Percentiles rank a stretch among this genome's conserved stretches.
Conservation (phyloP, 1,140 invertebrate species). For the Caenorhabditis latens region DNA sequence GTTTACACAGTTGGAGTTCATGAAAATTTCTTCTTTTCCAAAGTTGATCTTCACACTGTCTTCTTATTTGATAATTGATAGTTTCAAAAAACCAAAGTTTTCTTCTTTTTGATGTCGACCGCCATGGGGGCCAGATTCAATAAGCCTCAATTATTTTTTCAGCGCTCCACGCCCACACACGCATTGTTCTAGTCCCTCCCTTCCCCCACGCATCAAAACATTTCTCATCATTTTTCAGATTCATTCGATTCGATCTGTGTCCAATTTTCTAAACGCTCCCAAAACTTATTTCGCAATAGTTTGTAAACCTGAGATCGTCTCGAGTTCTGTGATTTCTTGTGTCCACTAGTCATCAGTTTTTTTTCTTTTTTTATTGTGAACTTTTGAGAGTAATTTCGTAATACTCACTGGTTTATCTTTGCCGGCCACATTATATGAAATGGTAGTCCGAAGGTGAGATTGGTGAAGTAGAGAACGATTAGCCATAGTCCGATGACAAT, state of each 20-base stretch:
- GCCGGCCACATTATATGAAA: conserved; percentile 24
- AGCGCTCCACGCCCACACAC: not conserved
- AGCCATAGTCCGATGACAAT: conserved; percentile 31
- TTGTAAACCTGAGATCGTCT: too few relatives aligned
- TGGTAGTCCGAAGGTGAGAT: conserved; percentile 40
- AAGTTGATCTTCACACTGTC: not conserved
- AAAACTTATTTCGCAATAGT: too few relatives aligned
- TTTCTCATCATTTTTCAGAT: not conserved
- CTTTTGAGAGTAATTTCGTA: not conserved
- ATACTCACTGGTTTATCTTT: conserved; percentile 24
- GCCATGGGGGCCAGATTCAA: too few relatives aligned
- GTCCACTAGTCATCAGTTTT: too few relatives aligned
- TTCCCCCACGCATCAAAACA: not conserved
- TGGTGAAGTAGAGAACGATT: conserved; percentile 23
- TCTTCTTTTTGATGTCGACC: too few relatives aligned
- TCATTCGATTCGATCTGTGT: not conserved
- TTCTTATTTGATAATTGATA: not conserved
- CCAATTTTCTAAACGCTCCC: too few relatives aligned
- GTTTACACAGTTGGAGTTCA: not conserved
- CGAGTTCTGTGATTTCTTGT: too few relatives aligned
- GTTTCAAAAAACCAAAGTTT: too few relatives aligned
- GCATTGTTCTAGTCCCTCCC: not conserved
- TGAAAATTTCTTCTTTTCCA: not conserved
- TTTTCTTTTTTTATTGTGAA: too few relatives aligned
- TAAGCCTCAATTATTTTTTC: not conserved